phyloP scores from a whole-genome alignment of 2,888 invertebrate genomes.

The Ophion slaviceki region DNA sequence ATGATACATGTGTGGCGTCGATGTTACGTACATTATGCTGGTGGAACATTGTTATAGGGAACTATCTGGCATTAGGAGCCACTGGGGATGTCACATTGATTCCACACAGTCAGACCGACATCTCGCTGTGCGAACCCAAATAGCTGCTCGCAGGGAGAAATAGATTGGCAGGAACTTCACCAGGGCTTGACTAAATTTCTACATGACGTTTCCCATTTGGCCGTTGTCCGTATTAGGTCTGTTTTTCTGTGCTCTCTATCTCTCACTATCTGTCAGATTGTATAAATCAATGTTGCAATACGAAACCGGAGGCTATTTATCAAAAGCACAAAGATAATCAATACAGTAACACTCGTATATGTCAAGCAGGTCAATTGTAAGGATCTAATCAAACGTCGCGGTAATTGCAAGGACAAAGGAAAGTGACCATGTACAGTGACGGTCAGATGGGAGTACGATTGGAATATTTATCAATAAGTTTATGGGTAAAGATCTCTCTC shows the following conservation, averaged over 20 bases:
- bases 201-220: conserved; percentile 13
- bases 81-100: conserved; percentile 46
- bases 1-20: conserved; percentile 33
- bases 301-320: background rate
- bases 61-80: conserved; percentile 33
- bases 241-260: background rate
- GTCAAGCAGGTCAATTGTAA: background rate
- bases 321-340: background rate
- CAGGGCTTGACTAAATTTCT: conserved; percentile 22
- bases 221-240: background rate
- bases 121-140: background rate
- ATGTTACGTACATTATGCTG: conserved; percentile 26
- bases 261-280: background rate
- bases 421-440: background rate
- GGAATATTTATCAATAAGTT: too few relatives aligned
- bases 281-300: background rate
- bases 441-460: background rate
- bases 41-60: conserved; percentile 47
- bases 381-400: background rate
- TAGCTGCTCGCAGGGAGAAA: background rate
- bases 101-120: conserved; percentile 11
- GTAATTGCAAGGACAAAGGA: background rate
- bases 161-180: conserved; percentile 22
- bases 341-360: background rate
- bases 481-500: too few relatives aligned